These are phyloP conservation scores for Chloroceryle aenea DNA, from an alignment of 2,113 vertebrate species.

Conservation along the genomic window DNA sequence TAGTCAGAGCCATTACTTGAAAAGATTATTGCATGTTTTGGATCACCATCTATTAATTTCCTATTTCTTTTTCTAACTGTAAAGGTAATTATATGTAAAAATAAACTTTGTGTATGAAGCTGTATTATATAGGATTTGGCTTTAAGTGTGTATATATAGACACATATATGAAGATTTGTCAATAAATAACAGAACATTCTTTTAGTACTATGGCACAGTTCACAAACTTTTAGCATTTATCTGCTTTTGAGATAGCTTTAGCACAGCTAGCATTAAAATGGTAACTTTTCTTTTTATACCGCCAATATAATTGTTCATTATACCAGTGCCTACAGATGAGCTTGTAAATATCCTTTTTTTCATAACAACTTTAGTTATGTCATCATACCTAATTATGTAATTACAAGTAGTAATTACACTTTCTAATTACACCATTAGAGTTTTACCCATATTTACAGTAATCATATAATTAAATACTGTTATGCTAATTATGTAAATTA, in stretches of 20 bases:
- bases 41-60: background rate
- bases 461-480: slow-evolving; percentile 59
- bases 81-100: background rate
- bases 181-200: background rate
- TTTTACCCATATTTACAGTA: slow-evolving; percentile 64
- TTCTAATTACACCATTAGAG: slow-evolving; percentile 39
- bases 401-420: slow-evolving; percentile 57
- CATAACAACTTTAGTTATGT: slow-evolving; percentile 9
- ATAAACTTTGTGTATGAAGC: background rate
- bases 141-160: background rate
- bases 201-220: background rate
- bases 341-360: background rate
- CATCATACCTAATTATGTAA: slow-evolving; percentile 46
- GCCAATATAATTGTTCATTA: background rate
- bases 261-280: background rate
- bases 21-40: background rate
- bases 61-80: background rate
- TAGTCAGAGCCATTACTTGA: background rate
- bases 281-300: background rate
- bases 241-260: background rate
- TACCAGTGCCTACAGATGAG: background rate
- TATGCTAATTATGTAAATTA: slow-evolving; percentile 62
- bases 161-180: background rate
- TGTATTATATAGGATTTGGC: background rate
- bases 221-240: background rate